Percentiles rank a stretch among this genome's conserved stretches.
These are phyloP conservation scores for Margarornis squamiger DNA, from an alignment of 2,797 vertebrate genomes.

Conservation along the genomic window DNA sequence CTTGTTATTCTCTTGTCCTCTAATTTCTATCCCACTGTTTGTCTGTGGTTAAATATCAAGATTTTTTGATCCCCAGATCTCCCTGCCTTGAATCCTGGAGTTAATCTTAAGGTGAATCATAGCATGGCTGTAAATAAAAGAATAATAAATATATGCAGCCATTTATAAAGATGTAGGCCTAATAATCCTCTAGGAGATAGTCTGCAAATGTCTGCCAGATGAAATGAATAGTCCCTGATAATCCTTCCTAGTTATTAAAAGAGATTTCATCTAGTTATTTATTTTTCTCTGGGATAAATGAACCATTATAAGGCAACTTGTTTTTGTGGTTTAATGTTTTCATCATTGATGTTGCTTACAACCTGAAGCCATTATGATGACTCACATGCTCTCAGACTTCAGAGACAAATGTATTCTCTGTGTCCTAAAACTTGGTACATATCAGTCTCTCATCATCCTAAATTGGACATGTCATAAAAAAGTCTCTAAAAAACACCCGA, in stretches of 20 bases:
- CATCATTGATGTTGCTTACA: neutral
- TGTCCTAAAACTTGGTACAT: neutral
- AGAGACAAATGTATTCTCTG: neutral
- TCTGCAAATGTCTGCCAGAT: neutral
- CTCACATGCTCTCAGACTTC: neutral
- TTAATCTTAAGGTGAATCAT: neutral
- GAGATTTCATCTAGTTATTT: slow-evolving; percentile 30
- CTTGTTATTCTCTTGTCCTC: neutral
- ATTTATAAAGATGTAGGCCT: neutral
- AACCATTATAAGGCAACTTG: slow-evolving; percentile 2
- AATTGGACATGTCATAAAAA: neutral
- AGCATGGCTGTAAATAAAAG: neutral
- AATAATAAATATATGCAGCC: neutral
- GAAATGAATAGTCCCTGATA: neutral
- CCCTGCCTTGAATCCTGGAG: neutral
- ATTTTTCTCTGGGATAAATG: slow-evolving; percentile 42
- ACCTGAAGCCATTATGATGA: slow-evolving; percentile 26
- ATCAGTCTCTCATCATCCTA: neutral
- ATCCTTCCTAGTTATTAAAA: slow-evolving; percentile 41
- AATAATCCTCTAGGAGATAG: neutral
- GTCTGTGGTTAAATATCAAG: neutral
- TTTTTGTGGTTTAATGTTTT: slow-evolving; percentile 34
- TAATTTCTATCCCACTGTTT: neutral
- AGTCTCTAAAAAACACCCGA: fast-evolving
- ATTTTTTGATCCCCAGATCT: neutral